Percentiles rank a stretch among this genome's conserved stretches.
phyloP scores from a whole-genome alignment of 2,888 invertebrate species.

The Dryobotodes eremita region DNA sequence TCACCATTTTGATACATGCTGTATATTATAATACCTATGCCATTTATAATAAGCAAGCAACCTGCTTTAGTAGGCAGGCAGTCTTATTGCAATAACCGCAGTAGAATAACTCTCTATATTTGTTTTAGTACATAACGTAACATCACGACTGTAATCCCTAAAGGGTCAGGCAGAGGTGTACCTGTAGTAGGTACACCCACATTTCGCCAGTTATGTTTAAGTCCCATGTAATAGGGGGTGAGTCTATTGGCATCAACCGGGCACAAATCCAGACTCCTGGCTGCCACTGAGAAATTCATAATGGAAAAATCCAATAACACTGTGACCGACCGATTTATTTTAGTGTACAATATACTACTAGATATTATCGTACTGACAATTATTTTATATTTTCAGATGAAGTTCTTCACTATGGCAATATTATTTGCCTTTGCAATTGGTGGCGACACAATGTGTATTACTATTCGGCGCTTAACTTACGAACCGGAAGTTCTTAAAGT shows the following conservation, averaged over 20 bases:
- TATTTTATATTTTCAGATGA: conserved; percentile 70
- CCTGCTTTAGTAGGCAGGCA: background rate
- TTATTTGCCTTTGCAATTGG: conserved; percentile 52
- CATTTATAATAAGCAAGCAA: background rate
- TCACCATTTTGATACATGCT: background rate
- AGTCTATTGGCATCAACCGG: no score
- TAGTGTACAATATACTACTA: background rate
- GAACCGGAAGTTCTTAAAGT: conserved; percentile 72
- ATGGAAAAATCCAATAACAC: no score
- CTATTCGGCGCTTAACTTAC: conserved; percentile 41
- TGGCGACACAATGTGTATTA: conserved; percentile 26
- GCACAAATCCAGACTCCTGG: no score
- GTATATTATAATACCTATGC: background rate
- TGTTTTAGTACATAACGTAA: no score
- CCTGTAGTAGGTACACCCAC: no score
- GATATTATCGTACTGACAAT: background rate
- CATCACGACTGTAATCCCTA: no score
- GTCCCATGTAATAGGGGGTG: no score
- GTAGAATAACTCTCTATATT: background rate
- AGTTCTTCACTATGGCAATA: conserved; percentile 50
- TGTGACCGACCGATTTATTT: no score
- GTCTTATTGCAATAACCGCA: background rate
- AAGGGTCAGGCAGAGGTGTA: no score
- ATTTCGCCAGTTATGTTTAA: no score
- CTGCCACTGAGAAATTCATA: no score